These are phyloP conservation scores for Hartigia nigra DNA, from an alignment of 2,888 invertebrate species.

Conservation along the genomic window DNA sequence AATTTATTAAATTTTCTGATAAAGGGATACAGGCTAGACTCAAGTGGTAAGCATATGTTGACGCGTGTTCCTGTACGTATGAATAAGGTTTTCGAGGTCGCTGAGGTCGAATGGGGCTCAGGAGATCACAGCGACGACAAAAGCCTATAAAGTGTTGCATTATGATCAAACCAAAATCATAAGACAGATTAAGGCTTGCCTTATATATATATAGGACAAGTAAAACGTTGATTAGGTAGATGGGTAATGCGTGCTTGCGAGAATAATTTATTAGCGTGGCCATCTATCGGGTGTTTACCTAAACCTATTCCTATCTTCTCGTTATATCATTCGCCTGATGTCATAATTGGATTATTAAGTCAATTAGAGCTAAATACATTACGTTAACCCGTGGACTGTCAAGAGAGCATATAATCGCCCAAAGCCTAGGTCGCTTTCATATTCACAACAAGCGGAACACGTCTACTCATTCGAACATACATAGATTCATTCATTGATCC, in stretches of 20 bases:
- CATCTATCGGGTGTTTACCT: background rate
- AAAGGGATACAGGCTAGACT: background rate
- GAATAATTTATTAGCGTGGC: background rate
- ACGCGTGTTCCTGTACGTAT: background rate
- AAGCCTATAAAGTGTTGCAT: background rate
- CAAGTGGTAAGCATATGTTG: background rate
- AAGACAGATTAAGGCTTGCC: background rate
- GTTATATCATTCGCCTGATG: background rate
- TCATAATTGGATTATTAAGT: background rate
- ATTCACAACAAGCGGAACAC: background rate
- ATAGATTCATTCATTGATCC: background rate
- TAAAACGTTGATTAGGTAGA: background rate
- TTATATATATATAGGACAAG: background rate
- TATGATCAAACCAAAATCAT: background rate
- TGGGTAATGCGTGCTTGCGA: background rate
- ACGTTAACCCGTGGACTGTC: background rate
- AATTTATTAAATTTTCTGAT: background rate
- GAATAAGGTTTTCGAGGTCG: background rate
- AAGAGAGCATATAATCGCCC: background rate
- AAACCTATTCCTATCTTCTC: background rate
- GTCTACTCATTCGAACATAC: background rate
- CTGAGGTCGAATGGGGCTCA: slow-evolving; percentile 1
- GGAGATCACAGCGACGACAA: background rate
- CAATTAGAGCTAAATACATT: background rate
- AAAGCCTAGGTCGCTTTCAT: background rate